Evolutionary conservation across 2,113 vertebrate genomes (phyloP).

Genomic region (Machaerirhynchus nigripectus): DNA sequence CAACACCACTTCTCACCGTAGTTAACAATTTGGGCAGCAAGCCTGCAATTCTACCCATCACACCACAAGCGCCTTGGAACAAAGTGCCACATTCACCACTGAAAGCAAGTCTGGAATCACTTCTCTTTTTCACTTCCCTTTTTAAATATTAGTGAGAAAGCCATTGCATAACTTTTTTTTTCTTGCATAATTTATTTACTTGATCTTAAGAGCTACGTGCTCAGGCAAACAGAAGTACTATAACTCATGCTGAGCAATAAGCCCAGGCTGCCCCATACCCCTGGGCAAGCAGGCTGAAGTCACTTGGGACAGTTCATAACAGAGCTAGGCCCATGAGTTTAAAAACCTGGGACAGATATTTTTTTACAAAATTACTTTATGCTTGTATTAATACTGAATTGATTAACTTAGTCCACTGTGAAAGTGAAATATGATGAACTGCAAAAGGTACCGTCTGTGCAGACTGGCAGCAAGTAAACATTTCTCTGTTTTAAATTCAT

Average conservation of each 20-base stretch:
- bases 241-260: background rate
- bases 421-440: background rate
- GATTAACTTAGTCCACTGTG: background rate
- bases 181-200: background rate
- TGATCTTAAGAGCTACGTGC: background rate
- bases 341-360: background rate
- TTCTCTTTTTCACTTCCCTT: conserved; percentile 31
- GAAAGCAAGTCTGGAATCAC: background rate
- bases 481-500: background rate
- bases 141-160: background rate
- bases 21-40: background rate
- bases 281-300: background rate
- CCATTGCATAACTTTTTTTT: background rate
- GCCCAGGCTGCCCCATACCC: background rate
- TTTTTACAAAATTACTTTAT: background rate
- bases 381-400: background rate
- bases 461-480: background rate
- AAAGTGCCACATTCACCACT: background rate
- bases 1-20: background rate
- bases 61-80: background rate
- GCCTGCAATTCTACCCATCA: background rate
- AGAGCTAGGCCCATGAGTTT: background rate
- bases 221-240: background rate
- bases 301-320: background rate
- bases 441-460: background rate